phyloP scores from a whole-genome alignment of 2,797 vertebrate genomes.

The Smutsia temminckii region DNA sequence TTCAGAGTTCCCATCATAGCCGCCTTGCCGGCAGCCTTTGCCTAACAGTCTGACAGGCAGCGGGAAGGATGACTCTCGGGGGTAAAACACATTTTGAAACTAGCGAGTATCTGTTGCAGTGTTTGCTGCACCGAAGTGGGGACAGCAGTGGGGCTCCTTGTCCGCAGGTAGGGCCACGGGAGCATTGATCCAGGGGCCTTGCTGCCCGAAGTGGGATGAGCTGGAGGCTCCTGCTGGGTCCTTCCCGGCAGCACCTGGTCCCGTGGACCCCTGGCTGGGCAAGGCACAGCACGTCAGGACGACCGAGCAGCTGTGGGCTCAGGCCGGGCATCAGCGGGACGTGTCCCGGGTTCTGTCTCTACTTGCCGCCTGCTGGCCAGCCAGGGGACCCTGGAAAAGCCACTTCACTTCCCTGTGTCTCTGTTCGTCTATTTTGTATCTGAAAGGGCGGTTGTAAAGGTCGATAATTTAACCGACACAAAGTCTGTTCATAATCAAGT shows the following conservation, averaged over 20 bases:
- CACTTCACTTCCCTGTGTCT: background rate
- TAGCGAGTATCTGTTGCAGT: rapidly evolving
- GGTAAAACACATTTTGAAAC: rapidly evolving
- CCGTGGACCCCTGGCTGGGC: rapidly evolving
- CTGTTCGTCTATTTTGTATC: rapidly evolving
- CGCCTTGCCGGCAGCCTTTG: rapidly evolving
- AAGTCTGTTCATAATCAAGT: rapidly evolving
- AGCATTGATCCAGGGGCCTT: rapidly evolving
- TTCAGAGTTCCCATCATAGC: rapidly evolving
- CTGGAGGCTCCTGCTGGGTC: no score
- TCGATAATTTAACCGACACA: rapidly evolving
- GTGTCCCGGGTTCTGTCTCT: background rate
- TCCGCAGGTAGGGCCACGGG: rapidly evolving
- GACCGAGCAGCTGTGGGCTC: background rate
- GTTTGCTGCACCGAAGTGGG: rapidly evolving
- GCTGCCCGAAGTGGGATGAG: rapidly evolving
- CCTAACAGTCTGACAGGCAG: no score
- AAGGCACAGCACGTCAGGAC: background rate
- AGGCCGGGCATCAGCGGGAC: no score
- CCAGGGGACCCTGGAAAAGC: rapidly evolving
- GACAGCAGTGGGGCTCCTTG: no score
- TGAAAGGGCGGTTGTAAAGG: rapidly evolving
- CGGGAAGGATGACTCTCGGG: rapidly evolving
- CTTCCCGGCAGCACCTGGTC: rapidly evolving
- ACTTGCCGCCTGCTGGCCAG: rapidly evolving